Percentiles rank a stretch among this genome's conserved stretches.
These are phyloP conservation scores for Metopolophium dirhodum DNA, from an alignment of 1,140 invertebrate species.

Conservation along the genomic window DNA sequence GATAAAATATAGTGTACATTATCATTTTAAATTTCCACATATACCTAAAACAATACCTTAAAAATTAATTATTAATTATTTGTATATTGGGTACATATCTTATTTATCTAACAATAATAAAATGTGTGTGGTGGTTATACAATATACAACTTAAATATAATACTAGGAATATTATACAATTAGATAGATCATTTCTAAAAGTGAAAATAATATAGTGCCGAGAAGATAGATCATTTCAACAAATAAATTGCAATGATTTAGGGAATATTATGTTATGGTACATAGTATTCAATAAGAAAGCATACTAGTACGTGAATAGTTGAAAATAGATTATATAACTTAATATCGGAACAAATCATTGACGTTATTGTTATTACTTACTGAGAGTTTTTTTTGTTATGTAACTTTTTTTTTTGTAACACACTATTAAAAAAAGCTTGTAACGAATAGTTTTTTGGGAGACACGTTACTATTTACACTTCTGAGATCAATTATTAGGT, in stretches of 20 bases:
- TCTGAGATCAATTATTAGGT: background rate
- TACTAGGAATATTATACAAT: background rate
- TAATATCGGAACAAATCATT: background rate
- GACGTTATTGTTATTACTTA: background rate
- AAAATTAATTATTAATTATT: background rate
- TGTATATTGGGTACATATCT: background rate
- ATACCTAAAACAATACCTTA: background rate
- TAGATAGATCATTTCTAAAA: background rate
- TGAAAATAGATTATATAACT: background rate
- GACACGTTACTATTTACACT: background rate
- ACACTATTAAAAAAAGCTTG: background rate
- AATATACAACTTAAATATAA: background rate
- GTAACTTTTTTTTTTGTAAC: background rate
- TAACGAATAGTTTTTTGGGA: background rate
- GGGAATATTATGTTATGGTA: background rate
- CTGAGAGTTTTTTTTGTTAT: background rate
- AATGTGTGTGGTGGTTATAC: background rate
- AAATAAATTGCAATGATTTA: background rate
- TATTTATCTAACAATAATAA: background rate
- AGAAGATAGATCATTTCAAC: background rate
- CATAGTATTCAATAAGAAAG: background rate
- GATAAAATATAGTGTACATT: background rate
- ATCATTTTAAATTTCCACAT: background rate
- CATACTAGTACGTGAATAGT: background rate
- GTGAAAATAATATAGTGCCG: background rate